Base-by-base conservation (phyloP, 2,113 vertebrate genomes). In the Microcebus ravelobensis region DNA sequence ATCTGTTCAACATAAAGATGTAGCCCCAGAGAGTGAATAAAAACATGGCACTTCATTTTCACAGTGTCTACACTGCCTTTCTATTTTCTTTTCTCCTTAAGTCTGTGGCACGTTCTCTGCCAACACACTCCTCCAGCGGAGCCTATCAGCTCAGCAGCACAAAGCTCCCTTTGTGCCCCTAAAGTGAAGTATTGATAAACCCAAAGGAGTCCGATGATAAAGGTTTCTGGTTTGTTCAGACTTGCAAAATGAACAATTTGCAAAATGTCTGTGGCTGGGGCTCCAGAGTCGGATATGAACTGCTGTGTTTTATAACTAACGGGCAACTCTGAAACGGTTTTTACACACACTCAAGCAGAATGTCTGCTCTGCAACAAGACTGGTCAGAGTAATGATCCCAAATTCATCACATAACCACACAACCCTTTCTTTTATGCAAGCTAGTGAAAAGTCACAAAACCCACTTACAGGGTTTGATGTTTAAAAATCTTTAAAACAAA, bases 161-260 rank as follows among this genome's bases (percentile, higher is more conserved):
- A 97, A 88, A 96, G 59, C 21, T 34, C 25, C 52, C 84, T 87
- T 84, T 94, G 71, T 97, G 45, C n/a, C 77, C 27, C 31, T 7
- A 68, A 90, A 87, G 23, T 29, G 48, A 94, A 48, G 76, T 87
- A 95, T 59, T 67, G 81, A 95, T 95, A 90, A 97, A 45, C 82
- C 79, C 61, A 48, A 20, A 34, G 39, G 84, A 93, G 57, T 84
- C 81, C 81, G 39, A 91, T 67, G 76, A 96, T 90, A 77, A 36
- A 81, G 42, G 42, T 89, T 95, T 95, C 91, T 87, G 70, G 87
- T 87, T 95, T 70, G 79, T 61, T 80, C 14, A 50, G 5, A 42
- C 76, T 90, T 86, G 70, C 42, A 42, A 42, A 42, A 42, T 42
- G 42, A 42, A 42, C 34, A 31, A 1, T 92, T 95, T 95, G 94